Base-by-base conservation (phyloP, 2,888 invertebrate species). In the Cloeon dipterum region DNA sequence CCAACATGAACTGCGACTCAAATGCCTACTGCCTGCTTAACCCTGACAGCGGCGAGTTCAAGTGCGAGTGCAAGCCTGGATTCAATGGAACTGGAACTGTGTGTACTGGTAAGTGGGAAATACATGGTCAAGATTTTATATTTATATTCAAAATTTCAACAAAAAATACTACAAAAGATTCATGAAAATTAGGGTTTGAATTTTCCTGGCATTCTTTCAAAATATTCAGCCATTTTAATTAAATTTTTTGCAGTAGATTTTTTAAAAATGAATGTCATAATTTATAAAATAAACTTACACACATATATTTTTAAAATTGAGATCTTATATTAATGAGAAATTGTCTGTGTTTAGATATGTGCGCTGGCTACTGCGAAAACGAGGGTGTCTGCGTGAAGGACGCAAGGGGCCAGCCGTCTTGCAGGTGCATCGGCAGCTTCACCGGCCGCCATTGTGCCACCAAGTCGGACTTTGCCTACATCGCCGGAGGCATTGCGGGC, bases 391-490 rank as follows among this genome's bases (percentile, higher is more conserved):
- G 89, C 52, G 68, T 82, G 4, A 86, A 83, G 53, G 82, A 85
- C 51, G 63, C 69, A 0, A 63, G 79, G 44, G 85, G 85, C 1
- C 76, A 78, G 43, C 83, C 88, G 0, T 74, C 79, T 1, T 91
- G 91, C 51, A 67, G 85, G 44, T 91, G 91, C 52, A 74, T 79
- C 10, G 88, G 89, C 3, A 88, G 88, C 43, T 91, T 86, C 58
- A 88, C 85, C 1, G 88, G 88, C 20, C 74, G 76, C 42, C 79
- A 78, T 45, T 89, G 88, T 51, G 68, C 76, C 3, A 83, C 85
- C 48, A 86, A 88, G 55, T 85, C 85, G n/a, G 85, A 88, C 52
- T 88, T 89, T 55, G 88, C 89, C 11, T 89, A 89, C 58, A 86
- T 89, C 42, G 88, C 86, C 36, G 88, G 88, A 33, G 89, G 89